phyloP scores from a whole-genome alignment of 1,140 invertebrate genomes.

The Plectus sambesii region DNA sequence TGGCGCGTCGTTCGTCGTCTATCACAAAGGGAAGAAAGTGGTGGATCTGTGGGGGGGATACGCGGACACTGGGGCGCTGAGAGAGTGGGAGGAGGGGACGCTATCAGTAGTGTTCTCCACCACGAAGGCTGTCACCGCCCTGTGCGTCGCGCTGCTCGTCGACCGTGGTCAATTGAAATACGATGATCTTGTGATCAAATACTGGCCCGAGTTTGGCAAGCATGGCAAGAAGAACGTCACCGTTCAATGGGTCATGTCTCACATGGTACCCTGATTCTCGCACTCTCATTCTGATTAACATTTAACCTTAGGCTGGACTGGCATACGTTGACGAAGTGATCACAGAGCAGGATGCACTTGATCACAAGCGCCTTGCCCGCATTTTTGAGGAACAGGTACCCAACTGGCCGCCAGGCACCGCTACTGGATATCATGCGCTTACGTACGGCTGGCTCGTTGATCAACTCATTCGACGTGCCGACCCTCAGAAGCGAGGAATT shows the following conservation, averaged over 20 bases:
- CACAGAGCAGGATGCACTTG: constrained; percentile 20
- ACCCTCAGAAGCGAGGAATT: constrained; percentile 40
- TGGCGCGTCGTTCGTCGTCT: constrained; percentile 46
- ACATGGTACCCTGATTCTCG: constrained; percentile 38
- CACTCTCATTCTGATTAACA: constrained; percentile 5
- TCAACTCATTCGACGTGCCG: constrained; percentile 44
- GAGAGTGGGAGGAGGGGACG: constrained; percentile 28
- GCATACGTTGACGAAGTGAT: constrained; percentile 33
- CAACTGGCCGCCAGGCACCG: constrained; percentile 37
- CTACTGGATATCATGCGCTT: constrained; percentile 46
- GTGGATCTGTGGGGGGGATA: constrained; percentile 48
- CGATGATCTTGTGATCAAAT: constrained; percentile 41
- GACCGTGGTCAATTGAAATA: constrained; percentile 47
- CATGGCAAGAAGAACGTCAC: constrained; percentile 48
- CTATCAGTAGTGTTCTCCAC: constrained; percentile 29
- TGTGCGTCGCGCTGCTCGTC: constrained; percentile 45
- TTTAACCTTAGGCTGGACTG: constrained; percentile 31
- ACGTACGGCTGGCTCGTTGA: constrained; percentile 46
- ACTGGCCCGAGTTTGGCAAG: constrained; percentile 49
- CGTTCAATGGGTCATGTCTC: constrained; percentile 46
- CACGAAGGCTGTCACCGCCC: constrained; percentile 37
- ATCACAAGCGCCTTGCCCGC: constrained; percentile 17
- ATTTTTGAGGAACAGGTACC: constrained; percentile 33
- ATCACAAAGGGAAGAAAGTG: constrained; percentile 29
- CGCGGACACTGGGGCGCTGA: constrained; percentile 33